phyloP scores from a whole-genome alignment of 2,113 vertebrate species.

The Caloenas nicobarica region DNA sequence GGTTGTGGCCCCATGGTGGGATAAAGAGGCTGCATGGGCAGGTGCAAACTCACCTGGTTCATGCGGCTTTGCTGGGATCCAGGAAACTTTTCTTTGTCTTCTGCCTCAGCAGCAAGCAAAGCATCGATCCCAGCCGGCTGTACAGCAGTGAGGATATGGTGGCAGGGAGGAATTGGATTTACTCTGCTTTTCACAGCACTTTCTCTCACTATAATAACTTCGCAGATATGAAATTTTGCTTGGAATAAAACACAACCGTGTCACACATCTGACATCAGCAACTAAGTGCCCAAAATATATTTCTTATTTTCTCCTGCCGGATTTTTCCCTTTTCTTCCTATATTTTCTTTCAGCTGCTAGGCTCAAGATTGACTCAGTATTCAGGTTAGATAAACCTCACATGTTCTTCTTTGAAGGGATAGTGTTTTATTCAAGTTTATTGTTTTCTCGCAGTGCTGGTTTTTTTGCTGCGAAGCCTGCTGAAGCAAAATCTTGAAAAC shows the following conservation, averaged over 20 bases:
- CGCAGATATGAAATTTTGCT: not conserved
- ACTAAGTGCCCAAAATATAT: not conserved
- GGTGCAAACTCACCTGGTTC: not conserved
- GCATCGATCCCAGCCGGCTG: not conserved
- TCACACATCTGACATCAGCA: not conserved
- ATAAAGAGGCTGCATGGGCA: not conserved
- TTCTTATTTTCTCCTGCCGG: not conserved
- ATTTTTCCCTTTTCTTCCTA: not conserved
- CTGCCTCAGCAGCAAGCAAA: not conserved
- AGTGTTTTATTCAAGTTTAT: constrained; percentile 69
- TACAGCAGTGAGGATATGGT: not conserved
- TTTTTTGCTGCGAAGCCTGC: not conserved
- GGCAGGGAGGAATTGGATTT: not conserved
- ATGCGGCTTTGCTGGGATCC: not conserved
- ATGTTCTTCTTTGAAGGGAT: constrained; percentile 47
- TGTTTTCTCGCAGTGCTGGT: constrained; percentile 37
- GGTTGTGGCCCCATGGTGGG: rapidly evolving
- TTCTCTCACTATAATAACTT: not conserved
- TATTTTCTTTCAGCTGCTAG: constrained; percentile 21
- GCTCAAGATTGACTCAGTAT: constrained; percentile 29
- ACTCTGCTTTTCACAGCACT: not conserved
- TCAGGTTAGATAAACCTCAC: constrained; percentile 54
- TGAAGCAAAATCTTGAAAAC: constrained; percentile 14
- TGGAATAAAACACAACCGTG: not conserved
- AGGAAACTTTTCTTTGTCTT: not conserved